Evolutionary conservation across 1,140 invertebrate species (phyloP), one percentile per base, ranked within the genome.

Genomic region (Bombus pyrosoma): DNA sequence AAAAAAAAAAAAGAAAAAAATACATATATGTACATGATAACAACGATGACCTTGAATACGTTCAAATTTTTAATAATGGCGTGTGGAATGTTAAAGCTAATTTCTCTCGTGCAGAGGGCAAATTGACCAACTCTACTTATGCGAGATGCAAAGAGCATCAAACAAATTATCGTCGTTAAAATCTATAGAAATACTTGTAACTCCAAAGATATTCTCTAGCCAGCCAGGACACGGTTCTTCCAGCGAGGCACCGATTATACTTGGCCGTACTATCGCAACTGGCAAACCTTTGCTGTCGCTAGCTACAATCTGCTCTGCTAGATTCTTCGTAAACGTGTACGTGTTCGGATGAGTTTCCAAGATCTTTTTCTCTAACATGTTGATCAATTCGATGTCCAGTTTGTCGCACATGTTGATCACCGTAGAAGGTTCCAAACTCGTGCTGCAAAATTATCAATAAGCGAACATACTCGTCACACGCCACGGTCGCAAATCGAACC

Each of bases 171-270:
- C 1, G 47, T 53, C 15, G 47, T 53, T 53, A 69, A 69, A 25
- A 39, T 69, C 8, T 69, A 1, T 37, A 0, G 25, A 72, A 39
- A 0, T 86, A 93, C 93, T 94, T 68, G 95, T 97, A n/a, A 97
- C 96, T 66, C 98, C 99, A 93, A 98, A 98, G n/a, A 98, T 96
- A 91, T 99, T 99, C 93, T 99, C 99, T 74, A 99, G 98, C 99
- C 99, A 99, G 2, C 98, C 98, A 0, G 97, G 97, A 92, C 96
- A 97, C 0, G 98, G 98, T 92, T 98, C 97, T 85, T 96, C 96
- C 91, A 96, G 96, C 0, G 97, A 97, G 0, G 97, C 97, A 8
- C 97, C 97, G 3, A 98, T 97, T 86, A 99, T 99, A 2, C 98
- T 99, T 0, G 99, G 99, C 87, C 99, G 95, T 0, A 99, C 97